Percentiles rank a stretch among this genome's conserved stretches.
These are phyloP conservation scores for Caenorhabditis japonica DNA, from an alignment of 2,888 invertebrate species.

Conservation along the genomic window DNA sequence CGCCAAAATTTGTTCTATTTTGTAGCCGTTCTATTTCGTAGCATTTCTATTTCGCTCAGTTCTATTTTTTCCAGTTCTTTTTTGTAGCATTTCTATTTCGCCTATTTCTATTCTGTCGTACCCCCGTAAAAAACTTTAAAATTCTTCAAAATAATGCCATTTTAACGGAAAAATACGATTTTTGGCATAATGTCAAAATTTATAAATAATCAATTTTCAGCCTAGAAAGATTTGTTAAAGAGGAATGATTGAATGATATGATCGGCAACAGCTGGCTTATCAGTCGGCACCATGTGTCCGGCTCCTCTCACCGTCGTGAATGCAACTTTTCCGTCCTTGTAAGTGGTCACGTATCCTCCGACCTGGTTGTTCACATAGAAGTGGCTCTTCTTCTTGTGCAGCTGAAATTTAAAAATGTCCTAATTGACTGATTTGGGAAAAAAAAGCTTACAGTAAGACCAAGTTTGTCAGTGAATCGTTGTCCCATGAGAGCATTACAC, in stretches of 20 bases:
- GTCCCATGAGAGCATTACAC: constrained; percentile 65
- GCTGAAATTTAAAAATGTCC: constrained; percentile 37
- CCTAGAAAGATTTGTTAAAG: constrained; percentile 56
- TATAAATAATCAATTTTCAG: too few relatives aligned
- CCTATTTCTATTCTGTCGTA: too few relatives aligned
- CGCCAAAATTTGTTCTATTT: too few relatives aligned
- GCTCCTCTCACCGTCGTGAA: constrained; percentile 78
- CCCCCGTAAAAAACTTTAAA: too few relatives aligned
- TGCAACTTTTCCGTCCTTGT: constrained; percentile 38
- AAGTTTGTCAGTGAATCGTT: constrained; percentile 60
- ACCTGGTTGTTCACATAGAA: constrained; percentile 60
- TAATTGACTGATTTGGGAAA: not conserved
- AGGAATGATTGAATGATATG: constrained; percentile 60
- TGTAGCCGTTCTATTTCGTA: too few relatives aligned
- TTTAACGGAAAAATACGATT: too few relatives aligned
- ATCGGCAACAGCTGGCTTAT: constrained; percentile 60
- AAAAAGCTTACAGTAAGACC: constrained; percentile 54
- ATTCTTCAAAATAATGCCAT: too few relatives aligned
- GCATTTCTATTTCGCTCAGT: too few relatives aligned
- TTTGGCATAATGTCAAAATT: too few relatives aligned
- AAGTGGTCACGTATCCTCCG: constrained; percentile 60
- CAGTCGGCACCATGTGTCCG: constrained; percentile 86
- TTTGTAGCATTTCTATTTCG: too few relatives aligned
- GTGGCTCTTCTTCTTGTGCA: constrained; percentile 45
- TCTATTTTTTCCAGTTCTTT: too few relatives aligned